Base-by-base conservation (phyloP, 1,140 invertebrate genomes). In the Harpegnathos saltator region DNA sequence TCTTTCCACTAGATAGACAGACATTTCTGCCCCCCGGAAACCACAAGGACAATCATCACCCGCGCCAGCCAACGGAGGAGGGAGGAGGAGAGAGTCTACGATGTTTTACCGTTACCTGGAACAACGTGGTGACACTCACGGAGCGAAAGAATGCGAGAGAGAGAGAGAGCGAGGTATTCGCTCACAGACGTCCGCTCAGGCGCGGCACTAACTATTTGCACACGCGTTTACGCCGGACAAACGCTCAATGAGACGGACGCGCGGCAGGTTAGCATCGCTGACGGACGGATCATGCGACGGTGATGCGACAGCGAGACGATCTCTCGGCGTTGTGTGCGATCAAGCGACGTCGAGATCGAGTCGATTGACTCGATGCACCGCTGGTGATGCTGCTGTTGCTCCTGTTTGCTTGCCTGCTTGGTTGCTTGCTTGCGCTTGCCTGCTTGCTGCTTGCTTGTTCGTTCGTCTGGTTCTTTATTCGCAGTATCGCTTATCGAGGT, bases 41-140 rank as follows among this genome's bases (percentile, higher is more conserved):
- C 33, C 52, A 80, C 75, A 80, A 69, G 52, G 22, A 71, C 52
- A 58, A 15, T 69, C 29, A 29, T 48, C 52, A 22, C 65, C 14
- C 9, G 15, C 33, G 44, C 7, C 24, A 19, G 58, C 58, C 52
- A 29, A 22, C 33, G 38, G 38, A 38, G 38, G 44, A 12, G 54
- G 29, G 19, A 14, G n/a, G 19, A 14, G n/a, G 44, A 52, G 44
- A 65, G 14, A 48, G 33, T 26, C 15, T 62, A 22, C 14, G 29
- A 52, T 59, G 54, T 61, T 50, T 1, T 73, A 61, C 19, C 19
- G 72, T 54, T 73, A 61, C 26, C 56, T 62, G 5, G 15, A 38
- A 19, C 11, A 44, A 44, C 38, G 38, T 44, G 38, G 38, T 44
- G 38, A 44, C 38, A 44, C 38, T 44, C 4, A 44, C 38, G 38